Evolutionary conservation across 2,888 invertebrate species (phyloP).

Genomic region (Phorcus lineatus): DNA sequence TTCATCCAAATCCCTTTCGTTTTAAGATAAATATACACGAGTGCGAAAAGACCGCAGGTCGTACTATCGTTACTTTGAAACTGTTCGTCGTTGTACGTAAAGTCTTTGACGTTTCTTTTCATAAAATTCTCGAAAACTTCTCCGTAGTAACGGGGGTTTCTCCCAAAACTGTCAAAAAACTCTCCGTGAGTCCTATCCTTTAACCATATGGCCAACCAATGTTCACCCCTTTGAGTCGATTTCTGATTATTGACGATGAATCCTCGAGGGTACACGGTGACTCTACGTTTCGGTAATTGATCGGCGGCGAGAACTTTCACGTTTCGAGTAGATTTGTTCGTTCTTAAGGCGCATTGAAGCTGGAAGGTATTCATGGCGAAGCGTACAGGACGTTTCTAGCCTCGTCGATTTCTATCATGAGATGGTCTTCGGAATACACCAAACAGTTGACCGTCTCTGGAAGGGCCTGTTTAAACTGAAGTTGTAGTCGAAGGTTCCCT

Average conservation of each 20-base stretch:
- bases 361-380: background rate
- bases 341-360: background rate
- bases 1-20: background rate
- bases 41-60: constrained; percentile 8
- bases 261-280: background rate
- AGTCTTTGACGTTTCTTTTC: background rate
- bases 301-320: background rate
- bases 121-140: background rate
- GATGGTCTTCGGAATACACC: constrained; percentile 16
- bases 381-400: background rate
- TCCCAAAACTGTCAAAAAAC: constrained; percentile 27
- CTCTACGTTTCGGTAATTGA: background rate
- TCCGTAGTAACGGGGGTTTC: constrained; percentile 2
- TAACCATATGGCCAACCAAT: constrained; percentile 11
- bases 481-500: background rate
- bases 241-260: constrained; percentile 6
- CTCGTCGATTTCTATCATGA: constrained; percentile 24
- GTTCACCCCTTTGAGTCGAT: background rate
- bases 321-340: background rate
- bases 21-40: constrained; percentile 7
- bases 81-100: background rate
- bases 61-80: background rate
- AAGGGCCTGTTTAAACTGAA: background rate
- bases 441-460: background rate
- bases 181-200: background rate